Conservation (phyloP, 2,888 invertebrate genomes). For the Chrysomela aeneicollis region DNA sequence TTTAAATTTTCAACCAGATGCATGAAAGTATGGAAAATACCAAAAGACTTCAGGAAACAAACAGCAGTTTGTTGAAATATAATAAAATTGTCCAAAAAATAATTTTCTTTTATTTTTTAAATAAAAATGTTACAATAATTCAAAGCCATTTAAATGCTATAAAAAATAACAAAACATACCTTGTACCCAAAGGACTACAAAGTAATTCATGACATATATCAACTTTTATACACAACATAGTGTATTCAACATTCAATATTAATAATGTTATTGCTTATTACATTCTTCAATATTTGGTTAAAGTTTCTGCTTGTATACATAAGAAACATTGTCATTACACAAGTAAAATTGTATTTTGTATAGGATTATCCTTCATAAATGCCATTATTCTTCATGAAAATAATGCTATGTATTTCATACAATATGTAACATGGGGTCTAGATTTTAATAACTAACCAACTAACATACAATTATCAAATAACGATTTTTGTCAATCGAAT, state of each 20-base stretch:
- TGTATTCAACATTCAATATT: background rate
- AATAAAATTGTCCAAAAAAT: conserved; percentile 12
- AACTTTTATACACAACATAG: conserved; percentile 10
- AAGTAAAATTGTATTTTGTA: background rate
- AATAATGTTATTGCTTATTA: conserved; percentile 18
- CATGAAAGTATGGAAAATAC: too few relatives aligned
- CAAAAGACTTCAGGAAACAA: too few relatives aligned
- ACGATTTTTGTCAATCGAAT: conserved; percentile 1
- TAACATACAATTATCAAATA: background rate
- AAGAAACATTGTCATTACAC: background rate
- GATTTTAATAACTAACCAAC: background rate
- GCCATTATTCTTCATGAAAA: background rate
- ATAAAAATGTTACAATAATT: conserved; percentile 32
- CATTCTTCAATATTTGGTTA: conserved; percentile 7
- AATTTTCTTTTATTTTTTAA: conserved; percentile 25
- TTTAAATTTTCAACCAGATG: too few relatives aligned
- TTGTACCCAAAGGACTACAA: conserved; percentile 20
- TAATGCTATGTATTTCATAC: background rate
- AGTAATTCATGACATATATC: conserved; percentile 23
- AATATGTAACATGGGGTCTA: background rate
- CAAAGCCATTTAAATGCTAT: conserved; percentile 31
- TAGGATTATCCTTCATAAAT: background rate
- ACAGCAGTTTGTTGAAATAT: background rate
- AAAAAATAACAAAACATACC: conserved; percentile 29
- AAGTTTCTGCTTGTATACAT: conserved; percentile 3